These are phyloP conservation scores for Sandelia bainsii DNA, from an alignment of 2,797 vertebrate genomes.

Conservation along the genomic window DNA sequence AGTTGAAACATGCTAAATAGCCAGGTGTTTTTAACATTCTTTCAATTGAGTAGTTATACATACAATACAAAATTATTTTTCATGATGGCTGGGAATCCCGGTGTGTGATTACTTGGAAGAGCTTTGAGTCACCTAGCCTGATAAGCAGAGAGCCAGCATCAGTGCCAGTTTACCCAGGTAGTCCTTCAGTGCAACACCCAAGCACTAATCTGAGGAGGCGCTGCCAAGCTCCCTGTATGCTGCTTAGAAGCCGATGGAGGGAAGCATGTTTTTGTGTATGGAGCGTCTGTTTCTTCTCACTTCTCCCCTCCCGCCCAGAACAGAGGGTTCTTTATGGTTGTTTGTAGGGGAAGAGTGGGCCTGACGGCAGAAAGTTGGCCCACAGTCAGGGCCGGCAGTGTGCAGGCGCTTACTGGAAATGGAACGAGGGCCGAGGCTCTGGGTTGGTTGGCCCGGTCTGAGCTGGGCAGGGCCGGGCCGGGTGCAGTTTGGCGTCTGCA, in stretches of 20 bases:
- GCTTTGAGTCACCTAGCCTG: constrained; percentile 24
- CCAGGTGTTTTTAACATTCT: constrained; percentile 23
- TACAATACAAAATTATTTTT: too few species aligned
- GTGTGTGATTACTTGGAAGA: constrained; percentile 6
- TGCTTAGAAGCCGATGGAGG: constrained; percentile 46
- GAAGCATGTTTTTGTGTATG: constrained; percentile 89
- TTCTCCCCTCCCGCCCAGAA: constrained; percentile 79
- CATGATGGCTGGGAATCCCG: constrained; percentile 15
- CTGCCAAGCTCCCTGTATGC: constrained; percentile 77
- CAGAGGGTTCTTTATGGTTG: constrained; percentile 93
- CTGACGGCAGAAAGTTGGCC: constrained; percentile 87
- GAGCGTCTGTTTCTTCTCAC: constrained; percentile 94
- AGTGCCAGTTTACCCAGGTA: constrained; percentile 69
- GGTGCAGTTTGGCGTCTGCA: constrained; percentile 77
- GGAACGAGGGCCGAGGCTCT: constrained; percentile 71
- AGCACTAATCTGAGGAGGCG: constrained; percentile 67
- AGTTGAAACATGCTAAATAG: neutral
- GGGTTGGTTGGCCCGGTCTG: constrained; percentile 59
- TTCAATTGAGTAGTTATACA: neutral
- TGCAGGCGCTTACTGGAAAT: constrained; percentile 88
- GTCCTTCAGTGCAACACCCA: constrained; percentile 52
- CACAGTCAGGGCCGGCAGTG: constrained; percentile 85
- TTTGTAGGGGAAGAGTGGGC: constrained; percentile 77
- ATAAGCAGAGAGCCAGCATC: constrained; percentile 24
- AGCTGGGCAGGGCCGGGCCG: constrained; percentile 58